Base-by-base conservation (phyloP, 2,797 vertebrate species). In the Octomys mimax region DNA sequence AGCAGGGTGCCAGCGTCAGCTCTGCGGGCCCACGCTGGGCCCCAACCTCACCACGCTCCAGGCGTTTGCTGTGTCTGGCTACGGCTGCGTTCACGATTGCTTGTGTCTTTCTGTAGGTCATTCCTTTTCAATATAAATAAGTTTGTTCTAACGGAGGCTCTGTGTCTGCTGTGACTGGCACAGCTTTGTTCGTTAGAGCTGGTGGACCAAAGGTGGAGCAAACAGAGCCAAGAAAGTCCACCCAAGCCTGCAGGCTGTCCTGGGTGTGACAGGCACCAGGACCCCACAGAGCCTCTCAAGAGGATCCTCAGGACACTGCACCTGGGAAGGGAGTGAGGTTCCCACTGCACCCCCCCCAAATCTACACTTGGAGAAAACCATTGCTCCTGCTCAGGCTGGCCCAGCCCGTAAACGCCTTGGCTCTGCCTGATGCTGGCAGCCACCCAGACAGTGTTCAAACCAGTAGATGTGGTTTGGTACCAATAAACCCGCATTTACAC, bases 1-100 rank as follows among this genome's bases (percentile, higher is more conserved):
- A 28, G 3, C 16, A 18, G 5, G 42, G 52, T 24, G 1, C 12
- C n/a, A 2, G 12, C 0, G n/a, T 5, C 39, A 5, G 33, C 1
- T 21, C 39, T 36, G 18, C 4, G 57, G 22, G 11, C 71, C 22
- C 83, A 33, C 1, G 5, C 22, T 1, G 12, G 1, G 2, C 11
- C 26, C 57, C 28, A 6, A 21, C 22, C 49, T 36, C 54, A 1
- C 68, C 5, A 1, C 49, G 33, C 9, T 28, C 39, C 0, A 7
- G 82, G 3, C 36, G 0, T 2, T 4, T 2, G 4, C 42, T 31
- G 13, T 0, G 1, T 42, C 42, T 0, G 5, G 24, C 18, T 0
- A 1, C 22, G 10, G 3, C 26, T 22, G 1, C 6, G 18, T 7
- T 46, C 21, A 19, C 36, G 9, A 61, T 39, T 21, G 13, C 77